Percentiles rank a stretch among this genome's conserved stretches.
Evolutionary conservation across 2,888 invertebrate species (phyloP).

Genomic region (Onchidella celtica): DNA sequence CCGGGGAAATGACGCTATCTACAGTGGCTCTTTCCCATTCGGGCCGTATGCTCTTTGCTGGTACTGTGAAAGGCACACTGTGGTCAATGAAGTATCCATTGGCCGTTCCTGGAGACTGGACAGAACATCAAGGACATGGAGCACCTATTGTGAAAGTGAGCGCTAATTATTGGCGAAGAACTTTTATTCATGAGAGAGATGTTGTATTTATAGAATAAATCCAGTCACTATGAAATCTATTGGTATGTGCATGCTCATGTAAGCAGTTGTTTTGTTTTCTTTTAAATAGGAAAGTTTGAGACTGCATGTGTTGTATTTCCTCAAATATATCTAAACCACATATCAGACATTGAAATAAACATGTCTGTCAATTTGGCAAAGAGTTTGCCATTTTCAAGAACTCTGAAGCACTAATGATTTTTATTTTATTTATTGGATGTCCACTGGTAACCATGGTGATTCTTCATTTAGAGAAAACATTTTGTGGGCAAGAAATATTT

Average conservation of each 20-base stretch:
- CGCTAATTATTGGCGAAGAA: no score
- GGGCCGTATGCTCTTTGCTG: conserved; percentile 90
- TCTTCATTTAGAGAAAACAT: no score
- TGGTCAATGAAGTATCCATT: conserved; percentile 89
- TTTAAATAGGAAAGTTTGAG: background rate
- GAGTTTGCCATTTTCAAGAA: no score
- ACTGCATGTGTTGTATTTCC: no score
- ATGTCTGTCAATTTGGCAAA: no score
- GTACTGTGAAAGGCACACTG: conserved; percentile 89
- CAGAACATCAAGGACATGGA: conserved; percentile 82
- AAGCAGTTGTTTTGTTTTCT: background rate
- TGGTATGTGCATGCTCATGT: background rate
- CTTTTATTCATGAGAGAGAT: no score
- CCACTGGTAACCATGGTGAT: no score
- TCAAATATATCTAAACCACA: no score
- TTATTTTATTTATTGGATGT: no score
- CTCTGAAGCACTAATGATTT: no score
- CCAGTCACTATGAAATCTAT: background rate
- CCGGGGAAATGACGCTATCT: conserved; percentile 82
- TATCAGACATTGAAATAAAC: no score
- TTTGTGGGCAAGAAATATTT: no score
- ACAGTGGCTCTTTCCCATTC: conserved; percentile 87
- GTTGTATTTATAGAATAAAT: background rate
- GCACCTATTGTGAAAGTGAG: conserved; percentile 81
- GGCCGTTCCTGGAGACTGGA: conserved; percentile 84